A percentile compares a stretch with the other conserved stretches of the same genome.
These are phyloP conservation scores for Odocoileus hemionus DNA, from an alignment of 2,113 vertebrate genomes.

Conservation along the genomic window DNA sequence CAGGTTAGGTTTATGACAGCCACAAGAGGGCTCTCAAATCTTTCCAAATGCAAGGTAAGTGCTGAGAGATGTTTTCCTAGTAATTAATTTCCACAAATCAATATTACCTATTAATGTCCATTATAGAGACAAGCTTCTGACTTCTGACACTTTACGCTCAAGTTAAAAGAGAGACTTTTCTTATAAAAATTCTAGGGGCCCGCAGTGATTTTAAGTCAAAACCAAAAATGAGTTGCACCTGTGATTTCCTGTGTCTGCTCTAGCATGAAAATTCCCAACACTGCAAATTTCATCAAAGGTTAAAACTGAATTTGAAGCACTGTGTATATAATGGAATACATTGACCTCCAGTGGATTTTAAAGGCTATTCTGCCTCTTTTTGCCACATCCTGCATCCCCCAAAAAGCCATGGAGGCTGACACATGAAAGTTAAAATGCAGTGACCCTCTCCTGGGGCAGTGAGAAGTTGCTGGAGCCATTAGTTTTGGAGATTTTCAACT, in stretches of 20 bases:
- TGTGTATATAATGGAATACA: constrained; percentile 47
- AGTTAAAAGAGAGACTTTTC: constrained; percentile 55
- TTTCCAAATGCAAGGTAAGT: constrained; percentile 48
- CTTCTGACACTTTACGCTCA: constrained; percentile 17
- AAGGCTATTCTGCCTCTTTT: background rate
- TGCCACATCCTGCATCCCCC: background rate
- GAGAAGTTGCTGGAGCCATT: background rate
- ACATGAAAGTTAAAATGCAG: background rate
- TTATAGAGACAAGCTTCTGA: constrained; percentile 37
- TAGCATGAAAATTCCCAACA: constrained; percentile 69
- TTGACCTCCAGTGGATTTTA: constrained; percentile 49
- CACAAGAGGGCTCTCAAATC: constrained; percentile 78
- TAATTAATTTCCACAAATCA: constrained; percentile 58
- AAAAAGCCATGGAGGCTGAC: background rate
- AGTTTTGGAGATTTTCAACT: constrained; percentile 1
- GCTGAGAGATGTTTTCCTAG: constrained; percentile 23
- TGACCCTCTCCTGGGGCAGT: constrained; percentile 31
- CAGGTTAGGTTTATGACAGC: background rate
- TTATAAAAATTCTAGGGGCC: constrained; percentile 45
- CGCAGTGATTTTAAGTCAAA: constrained; percentile 27
- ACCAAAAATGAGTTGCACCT: constrained; percentile 42
- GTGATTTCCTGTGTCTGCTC: constrained; percentile 47
- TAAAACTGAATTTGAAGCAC: constrained; percentile 53
- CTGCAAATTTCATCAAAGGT: constrained; percentile 66
- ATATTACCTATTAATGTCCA: background rate